Percentiles rank a stretch among this genome's conserved stretches.
phyloP scores from a whole-genome alignment of 2,797 vertebrate genomes.

The Chaetodon trifasciatus region DNA sequence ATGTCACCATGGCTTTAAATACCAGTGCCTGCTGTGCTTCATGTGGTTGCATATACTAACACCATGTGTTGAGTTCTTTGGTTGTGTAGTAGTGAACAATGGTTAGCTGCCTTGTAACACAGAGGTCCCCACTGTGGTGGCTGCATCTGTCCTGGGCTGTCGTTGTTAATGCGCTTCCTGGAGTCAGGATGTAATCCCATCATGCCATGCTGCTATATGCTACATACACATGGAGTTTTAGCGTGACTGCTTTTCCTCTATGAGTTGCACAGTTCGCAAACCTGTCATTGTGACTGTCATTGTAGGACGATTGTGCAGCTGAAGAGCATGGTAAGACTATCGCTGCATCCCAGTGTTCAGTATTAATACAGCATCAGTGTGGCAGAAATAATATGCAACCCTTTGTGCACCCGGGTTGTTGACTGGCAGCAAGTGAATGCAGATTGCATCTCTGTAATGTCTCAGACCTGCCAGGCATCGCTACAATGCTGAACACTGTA shows the following conservation, averaged over 20 bases:
- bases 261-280: slow-evolving; percentile 18
- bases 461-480: slow-evolving; percentile 9
- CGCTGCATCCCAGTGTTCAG: slow-evolving; percentile 56
- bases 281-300: slow-evolving; percentile 69
- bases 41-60: not conserved
- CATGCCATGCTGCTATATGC: not conserved
- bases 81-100: not conserved
- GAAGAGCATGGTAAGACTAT: slow-evolving; percentile 77
- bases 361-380: slow-evolving; percentile 47
- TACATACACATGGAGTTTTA: slow-evolving; percentile 1
- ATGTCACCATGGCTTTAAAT: not conserved
- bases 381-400: slow-evolving; percentile 45
- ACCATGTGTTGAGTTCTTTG: slow-evolving; percentile 1
- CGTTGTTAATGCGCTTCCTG: not conserved
- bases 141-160: not conserved
- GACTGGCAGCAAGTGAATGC: slow-evolving; percentile 19
- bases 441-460: slow-evolving; percentile 15
- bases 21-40: not conserved
- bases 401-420: slow-evolving; percentile 20
- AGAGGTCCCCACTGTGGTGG: not conserved
- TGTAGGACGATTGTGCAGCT: slow-evolving; percentile 74
- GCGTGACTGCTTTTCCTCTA: slow-evolving; percentile 14
- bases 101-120: not conserved
- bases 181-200: not conserved
- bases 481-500: not conserved